phyloP scores from a whole-genome alignment of 1,140 invertebrate genomes.

The Brachystomella parvula region DNA sequence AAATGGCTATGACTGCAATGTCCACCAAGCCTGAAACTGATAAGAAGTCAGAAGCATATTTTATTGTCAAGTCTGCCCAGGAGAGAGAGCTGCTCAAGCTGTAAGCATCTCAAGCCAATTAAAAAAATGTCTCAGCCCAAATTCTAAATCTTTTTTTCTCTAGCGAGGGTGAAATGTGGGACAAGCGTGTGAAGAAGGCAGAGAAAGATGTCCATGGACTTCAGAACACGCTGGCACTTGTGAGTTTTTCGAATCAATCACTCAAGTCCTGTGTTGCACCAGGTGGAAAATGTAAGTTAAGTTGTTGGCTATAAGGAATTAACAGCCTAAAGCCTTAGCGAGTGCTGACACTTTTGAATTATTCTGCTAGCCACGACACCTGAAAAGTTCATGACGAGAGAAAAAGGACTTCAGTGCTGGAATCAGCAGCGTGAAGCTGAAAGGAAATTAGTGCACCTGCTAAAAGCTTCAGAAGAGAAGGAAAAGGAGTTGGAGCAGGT shows the following conservation, averaged over 20 bases:
- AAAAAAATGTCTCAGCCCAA: background rate
- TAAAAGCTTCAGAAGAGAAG: background rate
- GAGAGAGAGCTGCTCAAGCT: conserved; percentile 21
- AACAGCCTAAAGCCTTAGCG: background rate
- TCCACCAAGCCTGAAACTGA: conserved; percentile 45
- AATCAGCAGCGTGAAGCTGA: conserved; percentile 8
- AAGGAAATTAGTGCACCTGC: background rate
- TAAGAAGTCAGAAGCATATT: conserved; percentile 55
- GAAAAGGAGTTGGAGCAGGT: background rate
- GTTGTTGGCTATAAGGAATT: background rate
- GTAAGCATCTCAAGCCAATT: conserved; percentile 6
- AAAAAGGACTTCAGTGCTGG: background rate
- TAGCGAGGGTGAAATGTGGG: conserved; percentile 60
- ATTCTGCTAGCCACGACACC: background rate
- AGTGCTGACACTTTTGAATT: background rate
- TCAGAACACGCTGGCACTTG: conserved; percentile 56
- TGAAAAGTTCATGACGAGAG: background rate
- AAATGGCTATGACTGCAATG: conserved; percentile 41
- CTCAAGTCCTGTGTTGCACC: conserved; percentile 33
- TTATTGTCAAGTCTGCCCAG: conserved; percentile 52
- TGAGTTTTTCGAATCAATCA: conserved; percentile 26
- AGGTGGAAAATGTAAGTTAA: conserved; percentile 17
- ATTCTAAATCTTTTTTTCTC: conserved; percentile 5
- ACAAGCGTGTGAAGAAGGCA: conserved; percentile 55
- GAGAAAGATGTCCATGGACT: conserved; percentile 64